Evolutionary conservation across 2,113 vertebrate genomes (phyloP).

Genomic region (Sander lucioperca): DNA sequence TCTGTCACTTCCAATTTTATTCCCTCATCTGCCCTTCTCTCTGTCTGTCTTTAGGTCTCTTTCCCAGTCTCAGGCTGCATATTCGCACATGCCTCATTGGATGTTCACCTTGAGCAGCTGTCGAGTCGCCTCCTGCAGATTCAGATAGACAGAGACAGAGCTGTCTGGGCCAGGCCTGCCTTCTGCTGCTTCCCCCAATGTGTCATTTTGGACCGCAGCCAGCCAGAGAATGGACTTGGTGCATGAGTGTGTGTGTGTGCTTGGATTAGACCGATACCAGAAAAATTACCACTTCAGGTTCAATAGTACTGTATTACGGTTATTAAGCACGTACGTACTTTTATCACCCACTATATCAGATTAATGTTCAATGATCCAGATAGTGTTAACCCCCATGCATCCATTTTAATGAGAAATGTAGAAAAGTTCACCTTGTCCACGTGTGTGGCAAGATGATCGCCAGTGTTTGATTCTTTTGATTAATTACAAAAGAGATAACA

Average conservation of each 20-base stretch:
- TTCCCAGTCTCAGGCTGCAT: not conserved
- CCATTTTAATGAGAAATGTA: not conserved
- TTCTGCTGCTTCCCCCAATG: constrained; percentile 54
- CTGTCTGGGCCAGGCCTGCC: constrained; percentile 49
- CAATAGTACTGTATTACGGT: not conserved
- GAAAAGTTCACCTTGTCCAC: not conserved
- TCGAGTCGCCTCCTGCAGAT: constrained; percentile 55
- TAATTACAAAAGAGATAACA: not conserved
- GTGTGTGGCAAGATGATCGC: not conserved
- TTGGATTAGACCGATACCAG: constrained; percentile 14
- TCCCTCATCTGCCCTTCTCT: constrained; percentile 23
- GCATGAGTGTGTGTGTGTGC: constrained; percentile 35
- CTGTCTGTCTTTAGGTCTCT: constrained; percentile 42
- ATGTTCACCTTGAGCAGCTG: constrained; percentile 72
- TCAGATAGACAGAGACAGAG: constrained; percentile 61
- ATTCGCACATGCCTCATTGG: constrained; percentile 57
- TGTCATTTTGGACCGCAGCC: constrained; percentile 57
- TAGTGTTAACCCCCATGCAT: not conserved
- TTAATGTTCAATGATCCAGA: constrained; percentile 2
- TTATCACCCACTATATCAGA: constrained; percentile 37
- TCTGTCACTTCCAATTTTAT: constrained; percentile 21
- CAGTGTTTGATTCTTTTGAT: constrained; percentile 1
- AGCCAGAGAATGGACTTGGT: constrained; percentile 28
- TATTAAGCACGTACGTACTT: constrained; percentile 28
- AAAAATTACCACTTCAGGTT: constrained; percentile 32